Conservation (phyloP, 1,140 invertebrate species). For the honey bee (Apis mellifera) region Amel_HAv3.1 CM009934.2:7622001-7622500, state of each 20-base stretch:
- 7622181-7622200: conserved; percentile 15
- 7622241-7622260: not conserved
- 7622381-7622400: not conserved
- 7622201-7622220: not conserved
- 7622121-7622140: conserved; percentile 24
- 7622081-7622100: not conserved
- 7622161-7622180: conserved; percentile 2
- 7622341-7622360: not conserved
- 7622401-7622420: not conserved
- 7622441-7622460: too few species aligned
- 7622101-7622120: not conserved
- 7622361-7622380: not conserved
- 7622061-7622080: not conserved
- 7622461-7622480: too few species aligned
- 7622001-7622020: too few species aligned
- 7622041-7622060: not conserved
- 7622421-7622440: not conserved
- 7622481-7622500: too few species aligned
- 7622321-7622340: not conserved
- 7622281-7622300: not conserved
- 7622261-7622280: not conserved
- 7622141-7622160: not conserved
- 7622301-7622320: not conserved
- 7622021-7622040: not conserved
- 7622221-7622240: conserved; percentile 32